phyloP scores from a whole-genome alignment of 23 tunicate genomes.

The Styela clava region DNA sequence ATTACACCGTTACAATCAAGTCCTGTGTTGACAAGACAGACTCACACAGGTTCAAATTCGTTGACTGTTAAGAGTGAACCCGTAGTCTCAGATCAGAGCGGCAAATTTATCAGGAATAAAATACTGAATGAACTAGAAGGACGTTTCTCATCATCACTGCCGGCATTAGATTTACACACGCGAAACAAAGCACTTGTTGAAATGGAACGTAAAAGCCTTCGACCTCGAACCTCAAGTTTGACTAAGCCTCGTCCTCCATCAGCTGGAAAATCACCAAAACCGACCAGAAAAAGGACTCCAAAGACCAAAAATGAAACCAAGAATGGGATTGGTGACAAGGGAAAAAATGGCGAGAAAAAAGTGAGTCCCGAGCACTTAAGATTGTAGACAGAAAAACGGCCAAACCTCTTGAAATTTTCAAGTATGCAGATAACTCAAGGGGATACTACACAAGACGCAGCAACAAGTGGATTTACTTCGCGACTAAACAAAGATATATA shows the following conservation, averaged over 20 bases:
- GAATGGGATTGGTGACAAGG: not conserved
- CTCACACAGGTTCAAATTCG: no score
- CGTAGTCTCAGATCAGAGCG: not conserved
- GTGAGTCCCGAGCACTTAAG: not conserved
- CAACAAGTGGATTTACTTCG: no score
- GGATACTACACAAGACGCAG: no score
- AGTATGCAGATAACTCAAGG: no score
- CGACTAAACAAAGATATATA: no score
- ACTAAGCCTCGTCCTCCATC: constrained; percentile 10
- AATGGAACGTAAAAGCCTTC: not conserved
- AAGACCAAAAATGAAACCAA: not conserved
- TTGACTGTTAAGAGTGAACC: not conserved
- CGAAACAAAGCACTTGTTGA: not conserved
- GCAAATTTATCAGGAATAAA: not conserved
- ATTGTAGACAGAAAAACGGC: not conserved
- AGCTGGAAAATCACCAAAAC: not conserved
- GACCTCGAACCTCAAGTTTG: constrained; percentile 24
- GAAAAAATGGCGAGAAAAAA: not conserved
- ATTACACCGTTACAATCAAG: not conserved
- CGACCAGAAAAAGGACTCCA: not conserved
- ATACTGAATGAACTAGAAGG: not conserved
- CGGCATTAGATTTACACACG: not conserved
- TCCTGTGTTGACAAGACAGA: not conserved
- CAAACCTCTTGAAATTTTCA: not conserved
- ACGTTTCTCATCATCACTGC: not conserved